Percentiles rank a stretch among this genome's conserved stretches.
Evolutionary conservation across 2,113 vertebrate genomes (phyloP).

Genomic region (Todiramphus saurophagus): DNA sequence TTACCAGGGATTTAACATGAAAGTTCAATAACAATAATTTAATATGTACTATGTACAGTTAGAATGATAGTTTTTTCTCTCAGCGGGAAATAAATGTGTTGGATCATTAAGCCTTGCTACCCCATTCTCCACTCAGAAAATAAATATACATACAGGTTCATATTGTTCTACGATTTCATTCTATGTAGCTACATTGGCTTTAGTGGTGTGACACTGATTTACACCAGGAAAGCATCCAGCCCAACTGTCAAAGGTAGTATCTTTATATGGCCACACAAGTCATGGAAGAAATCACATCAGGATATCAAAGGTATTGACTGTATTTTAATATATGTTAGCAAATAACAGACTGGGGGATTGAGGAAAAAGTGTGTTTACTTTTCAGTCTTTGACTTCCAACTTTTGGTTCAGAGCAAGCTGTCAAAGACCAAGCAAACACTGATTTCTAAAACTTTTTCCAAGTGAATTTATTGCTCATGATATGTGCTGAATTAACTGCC

Average conservation of each 20-base stretch:
- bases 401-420: not conserved
- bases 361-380: not conserved
- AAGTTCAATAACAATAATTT: constrained; percentile 51
- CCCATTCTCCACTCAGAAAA: not conserved
- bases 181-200: not conserved
- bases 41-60: not conserved
- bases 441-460: not conserved
- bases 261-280: not conserved
- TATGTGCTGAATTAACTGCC: not conserved
- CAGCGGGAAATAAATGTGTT: constrained; percentile 14
- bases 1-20: constrained; percentile 28
- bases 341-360: not conserved
- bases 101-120: not conserved
- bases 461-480: not conserved
- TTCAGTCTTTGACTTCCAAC: not conserved
- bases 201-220: not conserved
- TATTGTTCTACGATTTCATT: not conserved
- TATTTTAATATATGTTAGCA: not conserved
- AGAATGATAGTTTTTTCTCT: not conserved
- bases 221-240: not conserved
- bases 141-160: not conserved
- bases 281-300: not conserved
- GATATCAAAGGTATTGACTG: not conserved
- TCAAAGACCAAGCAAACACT: not conserved
- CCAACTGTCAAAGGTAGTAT: not conserved